Evolutionary conservation across 30 jellyfish, hydroid and myxozoan genomes (phyloP).

Genomic region (Mastigias papua): DNA sequence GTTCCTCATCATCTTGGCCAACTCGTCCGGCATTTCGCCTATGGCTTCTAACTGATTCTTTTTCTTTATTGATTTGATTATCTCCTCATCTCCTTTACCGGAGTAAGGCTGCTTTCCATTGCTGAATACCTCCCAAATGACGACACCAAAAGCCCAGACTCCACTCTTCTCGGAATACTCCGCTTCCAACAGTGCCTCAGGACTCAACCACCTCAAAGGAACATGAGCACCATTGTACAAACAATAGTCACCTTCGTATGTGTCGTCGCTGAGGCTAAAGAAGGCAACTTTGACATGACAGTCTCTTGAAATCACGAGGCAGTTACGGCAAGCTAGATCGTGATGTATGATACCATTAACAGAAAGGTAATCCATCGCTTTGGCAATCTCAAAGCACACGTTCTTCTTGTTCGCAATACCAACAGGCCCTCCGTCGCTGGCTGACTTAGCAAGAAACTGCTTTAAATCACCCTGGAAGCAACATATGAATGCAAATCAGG

Average conservation of each 20-base stretch:
- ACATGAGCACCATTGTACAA: conserved; percentile 72
- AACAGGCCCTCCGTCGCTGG: conserved; percentile 9
- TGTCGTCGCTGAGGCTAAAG: conserved; percentile 87
- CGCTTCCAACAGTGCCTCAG: conserved; percentile 82
- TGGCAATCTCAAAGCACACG: conserved; percentile 79
- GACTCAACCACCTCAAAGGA: conserved; percentile 97
- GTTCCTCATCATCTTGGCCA: conserved; percentile 57
- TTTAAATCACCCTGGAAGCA: conserved; percentile 93
- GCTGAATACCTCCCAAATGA: conserved; percentile 89
- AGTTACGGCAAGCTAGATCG: conserved; percentile 96
- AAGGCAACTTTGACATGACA: conserved; percentile 86
- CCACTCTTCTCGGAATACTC: conserved; percentile 94
- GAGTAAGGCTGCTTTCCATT: conserved; percentile 81
- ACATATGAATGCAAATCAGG: neutral
- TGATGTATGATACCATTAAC: conserved; percentile 88
- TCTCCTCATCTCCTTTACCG: conserved; percentile 74
- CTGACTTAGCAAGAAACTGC: conserved; percentile 50
- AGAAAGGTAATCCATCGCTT: conserved; percentile 90
- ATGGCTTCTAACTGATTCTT: conserved; percentile 65
- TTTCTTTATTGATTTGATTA: conserved; percentile 60
- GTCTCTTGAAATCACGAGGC: conserved; percentile 81
- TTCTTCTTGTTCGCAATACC: conserved; percentile 50
- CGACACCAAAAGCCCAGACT: conserved; percentile 96
- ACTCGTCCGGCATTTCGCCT: conserved; percentile 58
- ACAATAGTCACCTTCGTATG: conserved; percentile 80